phyloP scores from a whole-genome alignment of 2,797 vertebrate species.

The Acestrorhynchus altus region DNA sequence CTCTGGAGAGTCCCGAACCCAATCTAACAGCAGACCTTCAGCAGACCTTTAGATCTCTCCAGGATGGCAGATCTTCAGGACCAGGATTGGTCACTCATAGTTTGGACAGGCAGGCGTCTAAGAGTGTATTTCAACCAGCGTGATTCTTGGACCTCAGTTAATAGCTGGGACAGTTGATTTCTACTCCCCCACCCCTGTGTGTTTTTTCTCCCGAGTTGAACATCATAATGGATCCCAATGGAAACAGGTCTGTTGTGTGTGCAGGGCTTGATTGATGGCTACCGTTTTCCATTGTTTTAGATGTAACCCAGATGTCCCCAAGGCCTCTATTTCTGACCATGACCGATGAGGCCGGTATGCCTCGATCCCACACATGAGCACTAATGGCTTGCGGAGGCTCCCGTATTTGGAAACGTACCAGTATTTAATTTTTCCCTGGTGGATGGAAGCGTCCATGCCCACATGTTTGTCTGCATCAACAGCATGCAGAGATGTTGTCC shows the following conservation, averaged over 20 bases:
- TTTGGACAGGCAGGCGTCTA: too few relatives aligned
- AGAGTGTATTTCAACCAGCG: too few relatives aligned
- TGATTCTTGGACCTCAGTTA: too few relatives aligned
- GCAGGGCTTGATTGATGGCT: conserved; percentile 34
- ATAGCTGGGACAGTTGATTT: too few relatives aligned
- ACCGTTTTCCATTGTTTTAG: conserved; percentile 43
- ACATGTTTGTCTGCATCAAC: background rate
- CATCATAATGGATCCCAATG: conserved; percentile 41
- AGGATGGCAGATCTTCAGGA: too few relatives aligned
- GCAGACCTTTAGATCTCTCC: too few relatives aligned
- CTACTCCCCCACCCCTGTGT: background rate
- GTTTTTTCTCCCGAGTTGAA: conserved; percentile 11
- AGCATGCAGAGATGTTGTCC: background rate
- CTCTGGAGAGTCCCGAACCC: too few relatives aligned
- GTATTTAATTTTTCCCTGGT: conserved; percentile 9
- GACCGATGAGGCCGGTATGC: conserved; percentile 34
- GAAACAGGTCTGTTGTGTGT: conserved; percentile 41
- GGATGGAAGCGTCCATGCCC: background rate
- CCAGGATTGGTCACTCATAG: too few relatives aligned
- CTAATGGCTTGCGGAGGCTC: background rate
- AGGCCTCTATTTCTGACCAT: conserved; percentile 24
- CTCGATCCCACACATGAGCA: background rate
- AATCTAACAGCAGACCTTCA: too few relatives aligned
- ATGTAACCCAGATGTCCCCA: conserved; percentile 29
- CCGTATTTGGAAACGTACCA: conserved; percentile 8